Conservation (phyloP, 1,140 invertebrate species). For the Zelostemma sp. region DNA sequence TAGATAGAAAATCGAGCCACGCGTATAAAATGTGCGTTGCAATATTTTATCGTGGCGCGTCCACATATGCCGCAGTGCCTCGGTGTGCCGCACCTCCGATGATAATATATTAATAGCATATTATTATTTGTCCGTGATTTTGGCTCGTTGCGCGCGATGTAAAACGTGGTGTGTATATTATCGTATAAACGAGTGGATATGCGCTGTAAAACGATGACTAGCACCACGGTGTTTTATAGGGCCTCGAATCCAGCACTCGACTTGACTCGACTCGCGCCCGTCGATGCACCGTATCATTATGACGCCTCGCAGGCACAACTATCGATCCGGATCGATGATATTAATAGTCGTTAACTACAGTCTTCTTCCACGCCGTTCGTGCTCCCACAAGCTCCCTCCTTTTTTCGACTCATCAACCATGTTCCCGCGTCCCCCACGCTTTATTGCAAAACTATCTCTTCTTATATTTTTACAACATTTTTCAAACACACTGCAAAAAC, state of each 20-base stretch:
- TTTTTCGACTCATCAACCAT: too few species aligned
- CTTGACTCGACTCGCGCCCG: constrained; percentile 40
- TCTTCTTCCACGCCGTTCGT: constrained; percentile 51
- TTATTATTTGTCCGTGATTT: constrained; percentile 57
- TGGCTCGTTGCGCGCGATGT: constrained; percentile 30
- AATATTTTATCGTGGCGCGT: too few species aligned
- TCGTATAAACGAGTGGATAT: constrained; percentile 35
- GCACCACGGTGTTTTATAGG: too few species aligned
- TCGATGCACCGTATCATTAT: constrained; percentile 63
- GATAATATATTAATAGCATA: constrained; percentile 58
- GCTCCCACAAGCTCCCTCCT: constrained; percentile 28
- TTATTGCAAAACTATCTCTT: too few species aligned
- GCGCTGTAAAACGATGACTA: constrained; percentile 37
- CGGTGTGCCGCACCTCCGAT: too few species aligned
- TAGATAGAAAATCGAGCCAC: constrained; percentile 21
- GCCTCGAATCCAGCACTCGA: too few species aligned
- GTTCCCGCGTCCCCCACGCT: too few species aligned
- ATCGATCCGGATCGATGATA: constrained; percentile 67
- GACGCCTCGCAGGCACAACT: constrained; percentile 62
- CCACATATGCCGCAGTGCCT: too few species aligned
- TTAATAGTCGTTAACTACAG: constrained; percentile 68
- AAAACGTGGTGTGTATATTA: constrained; percentile 44
- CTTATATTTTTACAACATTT: too few species aligned
- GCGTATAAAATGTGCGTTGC: too few species aligned
- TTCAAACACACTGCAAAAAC: too few species aligned